Percentiles rank a stretch among this genome's conserved stretches.
Conservation (phyloP, 2,888 invertebrate genomes). For the Zhuqinia jingwanae region DNA sequence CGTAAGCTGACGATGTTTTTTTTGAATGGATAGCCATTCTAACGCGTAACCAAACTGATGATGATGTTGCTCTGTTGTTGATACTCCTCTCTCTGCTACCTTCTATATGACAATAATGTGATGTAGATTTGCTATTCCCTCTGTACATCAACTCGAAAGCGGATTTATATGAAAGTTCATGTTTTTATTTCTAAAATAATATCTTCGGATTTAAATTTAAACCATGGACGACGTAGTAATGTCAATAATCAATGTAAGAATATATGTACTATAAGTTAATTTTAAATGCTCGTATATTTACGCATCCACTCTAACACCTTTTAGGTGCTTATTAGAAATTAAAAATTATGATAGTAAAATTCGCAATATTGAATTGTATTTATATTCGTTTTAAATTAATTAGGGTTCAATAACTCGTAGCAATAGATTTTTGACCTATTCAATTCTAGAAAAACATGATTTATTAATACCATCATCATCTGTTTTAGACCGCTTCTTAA, state of each 20-base stretch:
- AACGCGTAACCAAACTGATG: conserved; percentile 35
- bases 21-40: conserved; percentile 38
- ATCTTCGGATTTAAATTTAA: conserved; percentile 15
- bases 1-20: conserved; percentile 18
- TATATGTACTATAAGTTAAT: background rate
- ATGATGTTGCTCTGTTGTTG: conserved; percentile 10
- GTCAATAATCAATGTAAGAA: background rate
- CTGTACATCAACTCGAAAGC: conserved; percentile 45
- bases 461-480: background rate
- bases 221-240: background rate
- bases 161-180: conserved; percentile 53
- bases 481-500: conserved; percentile 20
- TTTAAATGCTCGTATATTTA: too few species aligned
- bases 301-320: too few species aligned
- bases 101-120: conserved; percentile 4
- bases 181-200: conserved; percentile 25
- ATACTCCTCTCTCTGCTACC: background rate
- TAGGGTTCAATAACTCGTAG: conserved; percentile 22
- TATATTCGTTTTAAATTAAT: background rate
- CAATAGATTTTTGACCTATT: background rate
- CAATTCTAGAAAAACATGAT: too few species aligned
- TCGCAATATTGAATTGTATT: background rate
- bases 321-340: too few species aligned
- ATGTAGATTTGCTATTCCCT: conserved; percentile 45
- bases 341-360: too few species aligned